Conservation (phyloP, 2,888 invertebrate genomes). For the Lepeophtheirus nordmannii region DNA sequence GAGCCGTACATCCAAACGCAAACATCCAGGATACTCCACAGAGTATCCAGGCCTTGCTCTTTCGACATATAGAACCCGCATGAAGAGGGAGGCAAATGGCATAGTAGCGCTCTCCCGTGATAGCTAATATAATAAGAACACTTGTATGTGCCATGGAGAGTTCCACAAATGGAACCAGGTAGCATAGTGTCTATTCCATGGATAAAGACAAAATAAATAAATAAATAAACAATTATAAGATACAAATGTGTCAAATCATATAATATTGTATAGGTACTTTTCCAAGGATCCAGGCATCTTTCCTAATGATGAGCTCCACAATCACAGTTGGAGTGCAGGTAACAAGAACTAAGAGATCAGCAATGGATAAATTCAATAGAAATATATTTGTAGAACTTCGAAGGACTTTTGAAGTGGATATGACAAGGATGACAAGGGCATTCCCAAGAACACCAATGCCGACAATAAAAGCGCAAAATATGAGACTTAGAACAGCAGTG, state of each 20-base stretch:
- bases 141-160: conserved; percentile 80
- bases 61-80: conserved; percentile 75
- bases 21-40: conserved; percentile 67
- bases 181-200: background rate
- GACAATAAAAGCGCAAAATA: background rate
- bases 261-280: background rate
- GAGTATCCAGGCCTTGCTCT: conserved; percentile 60
- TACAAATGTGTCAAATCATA: background rate
- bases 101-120: conserved; percentile 69
- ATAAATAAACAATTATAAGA: background rate
- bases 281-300: conserved; percentile 16
- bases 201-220: background rate
- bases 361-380: conserved; percentile 13
- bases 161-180: conserved; percentile 69
- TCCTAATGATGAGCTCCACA: background rate
- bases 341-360: conserved; percentile 8
- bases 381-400: conserved; percentile 20
- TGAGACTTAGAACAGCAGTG: background rate
- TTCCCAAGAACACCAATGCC: conserved; percentile 18
- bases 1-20: conserved; percentile 56
- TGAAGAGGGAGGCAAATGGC: conserved; percentile 81
- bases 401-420: conserved; percentile 15
- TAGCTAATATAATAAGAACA: conserved; percentile 77
- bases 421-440: conserved; percentile 17
- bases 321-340: conserved; percentile 15